These are phyloP conservation scores for Zosterops borbonicus DNA, from an alignment of 2,113 vertebrate genomes.

Conservation along the genomic window DNA sequence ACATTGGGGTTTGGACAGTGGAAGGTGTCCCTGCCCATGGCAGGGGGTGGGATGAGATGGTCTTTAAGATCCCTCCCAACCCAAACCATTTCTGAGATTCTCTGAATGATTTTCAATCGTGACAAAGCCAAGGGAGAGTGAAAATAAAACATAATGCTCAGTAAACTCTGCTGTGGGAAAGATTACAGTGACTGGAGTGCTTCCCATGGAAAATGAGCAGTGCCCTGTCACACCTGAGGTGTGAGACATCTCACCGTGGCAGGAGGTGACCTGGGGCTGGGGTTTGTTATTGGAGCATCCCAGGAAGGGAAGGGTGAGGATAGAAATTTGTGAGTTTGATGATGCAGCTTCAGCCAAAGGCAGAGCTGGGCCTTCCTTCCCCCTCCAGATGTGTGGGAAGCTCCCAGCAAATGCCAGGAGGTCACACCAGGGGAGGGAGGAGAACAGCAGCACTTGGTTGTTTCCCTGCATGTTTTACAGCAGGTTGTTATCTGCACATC, in stretches of 20 bases:
- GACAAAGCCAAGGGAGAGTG: not conserved
- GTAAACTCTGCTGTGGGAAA: not conserved
- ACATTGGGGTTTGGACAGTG: not conserved
- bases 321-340: rapidly evolving
- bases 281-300: not conserved
- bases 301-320: not conserved
- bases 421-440: not conserved
- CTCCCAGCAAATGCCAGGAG: not conserved
- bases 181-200: rapidly evolving
- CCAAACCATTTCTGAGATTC: not conserved
- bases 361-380: not conserved
- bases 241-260: not conserved
- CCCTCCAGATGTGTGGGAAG: not conserved
- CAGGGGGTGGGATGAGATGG: not conserved
- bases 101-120: not conserved
- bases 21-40: not conserved
- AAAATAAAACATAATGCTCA: not conserved
- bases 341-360: rapidly evolving
- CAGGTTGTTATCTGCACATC: not conserved
- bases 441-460: not conserved
- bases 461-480: not conserved
- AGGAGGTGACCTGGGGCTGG: not conserved
- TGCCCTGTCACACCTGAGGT: not conserved
- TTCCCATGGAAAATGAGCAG: not conserved
- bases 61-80: not conserved